Evolutionary conservation across 2,888 invertebrate genomes (phyloP).

Genomic region (Ptilodon capucinus): DNA sequence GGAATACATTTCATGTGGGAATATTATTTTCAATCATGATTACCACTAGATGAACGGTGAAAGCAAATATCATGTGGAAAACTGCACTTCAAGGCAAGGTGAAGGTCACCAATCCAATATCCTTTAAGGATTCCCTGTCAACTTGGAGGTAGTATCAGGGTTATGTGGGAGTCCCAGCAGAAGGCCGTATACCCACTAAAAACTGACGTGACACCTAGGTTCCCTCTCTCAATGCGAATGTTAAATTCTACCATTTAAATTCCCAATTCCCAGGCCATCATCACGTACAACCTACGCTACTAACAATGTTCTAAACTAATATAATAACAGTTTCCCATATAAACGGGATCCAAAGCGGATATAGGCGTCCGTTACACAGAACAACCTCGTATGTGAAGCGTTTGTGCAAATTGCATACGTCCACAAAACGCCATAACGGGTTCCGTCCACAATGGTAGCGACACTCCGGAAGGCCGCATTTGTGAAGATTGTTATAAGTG

Average conservation of each 20-base stretch:
- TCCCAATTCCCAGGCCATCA: background rate
- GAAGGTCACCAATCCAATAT: no score
- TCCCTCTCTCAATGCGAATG: no score
- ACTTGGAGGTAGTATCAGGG: no score
- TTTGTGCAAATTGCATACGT: conserved; percentile 54
- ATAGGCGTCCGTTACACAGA: conserved; percentile 50
- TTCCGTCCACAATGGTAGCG: conserved; percentile 30
- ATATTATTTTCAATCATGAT: no score
- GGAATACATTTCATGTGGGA: no score
- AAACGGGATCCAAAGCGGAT: conserved; percentile 52
- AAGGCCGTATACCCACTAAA: no score
- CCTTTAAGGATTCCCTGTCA: no score
- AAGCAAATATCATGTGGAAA: no score
- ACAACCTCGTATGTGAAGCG: conserved; percentile 50
- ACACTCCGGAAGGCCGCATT: conserved; percentile 33
- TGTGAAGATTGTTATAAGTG: conserved; percentile 24
- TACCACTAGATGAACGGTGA: no score
- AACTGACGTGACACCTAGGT: no score
- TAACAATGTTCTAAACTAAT: conserved; percentile 1
- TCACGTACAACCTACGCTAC: background rate
- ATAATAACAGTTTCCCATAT: conserved; percentile 48
- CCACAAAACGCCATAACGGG: conserved; percentile 36
- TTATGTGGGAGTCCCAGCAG: no score
- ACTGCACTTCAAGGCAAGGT: no score
- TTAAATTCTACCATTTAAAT: background rate